Evolutionary conservation across 92 coral and sea anemone species (phyloP).

Genomic region (Actinernus sp.): DNA sequence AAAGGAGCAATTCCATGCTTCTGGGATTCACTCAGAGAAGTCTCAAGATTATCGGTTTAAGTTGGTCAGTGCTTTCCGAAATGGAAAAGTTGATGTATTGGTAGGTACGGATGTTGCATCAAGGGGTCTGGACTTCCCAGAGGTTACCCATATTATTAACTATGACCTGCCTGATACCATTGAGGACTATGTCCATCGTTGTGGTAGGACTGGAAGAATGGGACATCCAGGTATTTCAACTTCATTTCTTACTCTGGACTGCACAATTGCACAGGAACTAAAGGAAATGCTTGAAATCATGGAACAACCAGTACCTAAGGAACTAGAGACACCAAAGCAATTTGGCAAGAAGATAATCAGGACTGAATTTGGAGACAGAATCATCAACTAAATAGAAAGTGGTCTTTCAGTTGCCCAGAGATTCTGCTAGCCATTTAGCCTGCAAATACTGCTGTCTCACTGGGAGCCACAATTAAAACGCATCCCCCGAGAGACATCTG

Average conservation of each 20-base stretch:
- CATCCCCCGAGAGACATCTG: no score
- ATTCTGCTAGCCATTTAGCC: no score
- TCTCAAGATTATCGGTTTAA: conserved; percentile 91
- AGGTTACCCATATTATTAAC: conserved; percentile 90
- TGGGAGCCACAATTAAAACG: no score
- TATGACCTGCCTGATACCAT: conserved; percentile 92
- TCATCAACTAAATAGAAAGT: conserved; percentile 14
- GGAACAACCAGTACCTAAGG: conserved; percentile 89
- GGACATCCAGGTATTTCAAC: conserved; percentile 90
- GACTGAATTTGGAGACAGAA: conserved; percentile 97
- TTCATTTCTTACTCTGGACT: conserved; percentile 91
- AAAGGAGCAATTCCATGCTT: conserved; percentile 94
- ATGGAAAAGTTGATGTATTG: conserved; percentile 90
- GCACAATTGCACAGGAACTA: conserved; percentile 91
- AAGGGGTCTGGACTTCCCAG: conserved; percentile 97
- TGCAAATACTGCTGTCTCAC: no score
- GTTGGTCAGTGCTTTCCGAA: conserved; percentile 80
- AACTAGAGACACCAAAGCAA: conserved; percentile 85
- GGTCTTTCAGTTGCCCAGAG: no score
- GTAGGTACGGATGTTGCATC: conserved; percentile 96
- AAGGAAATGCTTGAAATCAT: conserved; percentile 88
- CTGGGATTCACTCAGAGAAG: conserved; percentile 96
- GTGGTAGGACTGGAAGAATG: conserved; percentile 98
- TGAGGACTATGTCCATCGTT: conserved; percentile 94
- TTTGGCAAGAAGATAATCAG: conserved; percentile 91